Evolutionary conservation across 2,888 invertebrate genomes (phyloP), one percentile per base, ranked within the genome.

Genomic region (Cyrtodaria siliqua): DNA sequence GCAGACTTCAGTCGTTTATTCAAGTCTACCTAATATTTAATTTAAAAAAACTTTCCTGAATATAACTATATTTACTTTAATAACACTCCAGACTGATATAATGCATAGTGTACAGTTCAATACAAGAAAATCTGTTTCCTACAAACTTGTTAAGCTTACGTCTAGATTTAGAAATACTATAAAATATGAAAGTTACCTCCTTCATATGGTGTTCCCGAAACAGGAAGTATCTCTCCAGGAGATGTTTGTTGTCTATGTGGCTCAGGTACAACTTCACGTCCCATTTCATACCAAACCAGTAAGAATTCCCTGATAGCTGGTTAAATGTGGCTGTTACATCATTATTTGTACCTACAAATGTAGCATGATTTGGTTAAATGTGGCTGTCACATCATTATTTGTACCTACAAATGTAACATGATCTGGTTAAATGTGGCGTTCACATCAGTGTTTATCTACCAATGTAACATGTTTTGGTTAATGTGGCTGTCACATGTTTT

Each of bases 221-320:
- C 47, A 60, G 50, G 42, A 81, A 81, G 60, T 77, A 81, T 62
- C 81, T 53, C 2, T 81, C 77, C 27, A 74, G 55, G 42, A 78
- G 59, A 38, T 66, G 68, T 61, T 63, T 71, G 50, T 71, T 71
- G 23, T 77, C 72, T 8, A 33, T 23, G 42, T 52, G 23, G 33
- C 20, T 18, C 52, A 40, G 12, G 23, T 50, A 61, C 85, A 85
- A 57, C 55, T 79, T 78, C 26, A 85, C 61, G 62, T 87, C 86
- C 26, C 79, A 69, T 29, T 81, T 84, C 83, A 85, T 84, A 9
- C 85, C 85, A 60, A 79, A 71, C 86, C 86, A 87, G 61, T 79
- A 87, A 38, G 62, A 68, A 2, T 52, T 67, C 26, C 69, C 72
- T 12, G 59, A 59, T 24, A 85, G 49, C 44, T 73, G 76, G 24